Conservation (phyloP, 2,888 invertebrate genomes). For the Dione vanillae region DNA sequence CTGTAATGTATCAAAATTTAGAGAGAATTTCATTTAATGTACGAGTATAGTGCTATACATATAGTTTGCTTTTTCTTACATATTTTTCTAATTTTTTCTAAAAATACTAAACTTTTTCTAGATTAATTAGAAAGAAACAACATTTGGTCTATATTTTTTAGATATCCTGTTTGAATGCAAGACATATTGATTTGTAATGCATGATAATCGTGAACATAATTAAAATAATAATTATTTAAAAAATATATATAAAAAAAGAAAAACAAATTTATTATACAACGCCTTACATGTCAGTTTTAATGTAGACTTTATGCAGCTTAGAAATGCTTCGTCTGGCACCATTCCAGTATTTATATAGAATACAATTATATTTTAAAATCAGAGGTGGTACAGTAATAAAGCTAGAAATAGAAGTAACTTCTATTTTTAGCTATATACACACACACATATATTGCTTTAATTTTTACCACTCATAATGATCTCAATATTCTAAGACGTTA, state of each 20-base stretch:
- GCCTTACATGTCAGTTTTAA: background rate
- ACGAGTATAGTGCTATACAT: no score
- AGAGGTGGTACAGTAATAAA: constrained; percentile 12
- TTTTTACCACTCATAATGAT: constrained; percentile 1
- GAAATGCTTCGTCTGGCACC: constrained; percentile 13
- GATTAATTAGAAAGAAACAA: no score
- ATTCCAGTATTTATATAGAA: constrained; percentile 23
- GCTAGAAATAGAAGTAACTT: constrained; percentile 6
- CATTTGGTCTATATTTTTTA: no score
- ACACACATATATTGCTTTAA: background rate
- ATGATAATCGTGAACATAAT: no score
- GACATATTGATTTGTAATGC: no score
- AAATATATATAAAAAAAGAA: background rate
- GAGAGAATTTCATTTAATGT: no score
- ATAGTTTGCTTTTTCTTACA: no score
- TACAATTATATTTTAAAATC: constrained; percentile 22
- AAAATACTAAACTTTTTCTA: no score
- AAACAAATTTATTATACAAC: background rate
- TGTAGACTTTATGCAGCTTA: constrained; percentile 22
- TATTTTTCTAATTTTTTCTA: no score
- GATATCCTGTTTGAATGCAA: no score
- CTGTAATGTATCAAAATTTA: no score
- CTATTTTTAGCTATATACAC: constrained; percentile 5
- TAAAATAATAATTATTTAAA: background rate
- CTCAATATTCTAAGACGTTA: background rate